Conservation (phyloP, 2,113 vertebrate genomes). For the Empidonax traillii region DNA sequence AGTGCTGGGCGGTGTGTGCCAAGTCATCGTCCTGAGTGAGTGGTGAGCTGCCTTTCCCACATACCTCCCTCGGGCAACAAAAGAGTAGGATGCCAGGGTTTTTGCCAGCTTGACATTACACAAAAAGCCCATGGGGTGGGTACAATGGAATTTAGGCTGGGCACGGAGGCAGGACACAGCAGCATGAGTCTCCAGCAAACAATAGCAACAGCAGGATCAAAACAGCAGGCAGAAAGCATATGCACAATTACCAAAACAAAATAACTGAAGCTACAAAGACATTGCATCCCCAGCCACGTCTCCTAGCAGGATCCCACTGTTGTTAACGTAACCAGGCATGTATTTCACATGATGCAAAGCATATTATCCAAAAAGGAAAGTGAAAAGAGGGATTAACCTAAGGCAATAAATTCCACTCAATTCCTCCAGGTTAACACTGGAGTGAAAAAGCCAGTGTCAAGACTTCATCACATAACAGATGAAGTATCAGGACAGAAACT, state of each 20-base stretch:
- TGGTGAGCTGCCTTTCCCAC: slow-evolving; percentile 52
- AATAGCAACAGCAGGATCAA: slow-evolving; percentile 65
- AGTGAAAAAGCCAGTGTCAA: background rate
- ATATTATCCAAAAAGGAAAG: background rate
- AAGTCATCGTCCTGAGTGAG: slow-evolving; percentile 5
- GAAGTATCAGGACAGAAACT: background rate
- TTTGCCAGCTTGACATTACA: slow-evolving; percentile 52
- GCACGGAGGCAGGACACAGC: slow-evolving; percentile 36
- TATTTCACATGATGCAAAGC: background rate
- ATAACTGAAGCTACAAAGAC: background rate
- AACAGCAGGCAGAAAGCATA: slow-evolving; percentile 48
- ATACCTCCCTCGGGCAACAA: slow-evolving; percentile 40
- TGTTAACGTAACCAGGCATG: background rate
- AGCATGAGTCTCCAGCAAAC: slow-evolving; percentile 58
- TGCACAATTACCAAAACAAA: slow-evolving; percentile 34
- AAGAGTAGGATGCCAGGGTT: slow-evolving; percentile 44
- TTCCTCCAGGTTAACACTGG: background rate
- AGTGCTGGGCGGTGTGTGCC: background rate
- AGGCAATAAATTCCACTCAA: background rate
- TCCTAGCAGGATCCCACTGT: background rate
- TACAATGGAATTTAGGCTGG: slow-evolving; percentile 61
- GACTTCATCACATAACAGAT: background rate
- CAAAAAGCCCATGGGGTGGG: slow-evolving; percentile 50
- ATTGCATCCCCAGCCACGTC: background rate
- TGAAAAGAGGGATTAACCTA: slow-evolving; percentile 26